A percentile compares a stretch with the other conserved stretches of the same genome.
Conservation (phyloP, 1,140 invertebrate species). For the Eupristina koningsbergeri region DNA sequence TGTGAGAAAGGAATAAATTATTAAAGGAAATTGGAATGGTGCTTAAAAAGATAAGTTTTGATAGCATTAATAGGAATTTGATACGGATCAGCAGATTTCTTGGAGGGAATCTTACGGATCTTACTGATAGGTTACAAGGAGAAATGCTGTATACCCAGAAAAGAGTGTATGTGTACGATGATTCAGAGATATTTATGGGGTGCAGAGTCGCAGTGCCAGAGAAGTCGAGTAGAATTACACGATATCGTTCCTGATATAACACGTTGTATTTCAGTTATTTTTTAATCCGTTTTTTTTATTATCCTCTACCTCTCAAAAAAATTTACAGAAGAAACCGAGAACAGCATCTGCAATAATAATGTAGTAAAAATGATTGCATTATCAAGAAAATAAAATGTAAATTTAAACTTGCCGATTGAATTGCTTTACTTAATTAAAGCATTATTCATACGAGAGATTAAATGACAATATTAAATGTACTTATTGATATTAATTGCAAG, state of each 20-base stretch:
- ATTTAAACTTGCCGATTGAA: not conserved
- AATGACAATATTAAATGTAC: not conserved
- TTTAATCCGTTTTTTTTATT: constrained; percentile 6
- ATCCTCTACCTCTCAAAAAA: not conserved
- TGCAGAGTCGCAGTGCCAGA: constrained; percentile 57
- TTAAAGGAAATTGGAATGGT: no score
- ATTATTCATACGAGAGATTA: no score
- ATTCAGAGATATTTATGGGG: constrained; percentile 69
- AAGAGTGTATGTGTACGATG: constrained; percentile 55
- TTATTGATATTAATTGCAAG: not conserved
- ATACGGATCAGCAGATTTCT: constrained; percentile 36
- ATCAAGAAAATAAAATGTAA: no score
- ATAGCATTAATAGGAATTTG: not conserved
- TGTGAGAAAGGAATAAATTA: not conserved
- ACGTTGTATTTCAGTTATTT: constrained; percentile 33
- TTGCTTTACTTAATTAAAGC: not conserved
- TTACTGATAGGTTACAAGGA: constrained; percentile 37
- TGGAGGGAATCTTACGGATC: not conserved
- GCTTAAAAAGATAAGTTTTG: not conserved
- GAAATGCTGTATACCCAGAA: constrained; percentile 24
- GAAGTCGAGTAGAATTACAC: constrained; percentile 64
- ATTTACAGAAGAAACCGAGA: not conserved
- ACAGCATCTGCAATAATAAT: not conserved
- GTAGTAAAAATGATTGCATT: no score
- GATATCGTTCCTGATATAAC: constrained; percentile 63